Evolutionary conservation across 1,140 invertebrate species (phyloP), one percentile per base, ranked within the genome.

Genomic region (Papilio machaon): DNA sequence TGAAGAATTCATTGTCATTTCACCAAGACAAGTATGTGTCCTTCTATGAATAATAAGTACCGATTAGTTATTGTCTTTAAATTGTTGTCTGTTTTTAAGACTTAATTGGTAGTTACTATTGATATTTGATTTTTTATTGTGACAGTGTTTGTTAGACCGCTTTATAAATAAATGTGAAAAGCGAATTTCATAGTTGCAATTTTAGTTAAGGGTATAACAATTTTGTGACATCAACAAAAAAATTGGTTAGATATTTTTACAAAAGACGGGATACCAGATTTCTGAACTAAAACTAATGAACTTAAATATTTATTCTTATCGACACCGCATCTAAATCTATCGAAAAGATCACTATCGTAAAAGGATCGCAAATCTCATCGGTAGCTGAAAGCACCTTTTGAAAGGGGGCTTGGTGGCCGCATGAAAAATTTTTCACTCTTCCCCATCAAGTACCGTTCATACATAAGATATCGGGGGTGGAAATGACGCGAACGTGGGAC

Each of bases 381-480:
- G 74, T 76, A 76, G 47, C 73, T 46, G 43, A 67, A 67, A 67
- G 47, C 73, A 75, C 46, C 43, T 49, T 15, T 47, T 75, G 73
- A 75, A 75, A 75, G 19, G 47, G 47, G 47, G 47, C 73, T 75
- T 10, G 43, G 47, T 19, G n/a, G 47, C 13, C 6, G 19, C 47
- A 75, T 49, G 47, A 75, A 80, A 85, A 80, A 83, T 87, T 86
- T 89, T 88, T 88, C 88, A 88, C 88, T 89, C 87, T 88, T 89
- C 88, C 86, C 85, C 64, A 64, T 85, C 85, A 86, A 86, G 85
- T 85, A 83, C 85, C 85, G 80, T 83, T 87, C 91, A 92, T 94
- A 92, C 91, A 94, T 92, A 92, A 94, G 91, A 92, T 91, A 94
- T 93, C 85, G 86, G 87, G 87, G 88, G 82, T 85, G 85, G 86